Percentiles rank a stretch among this genome's conserved stretches.
phyloP scores from a whole-genome alignment of 1,140 invertebrate genomes.

The Calosoma granatense region DNA sequence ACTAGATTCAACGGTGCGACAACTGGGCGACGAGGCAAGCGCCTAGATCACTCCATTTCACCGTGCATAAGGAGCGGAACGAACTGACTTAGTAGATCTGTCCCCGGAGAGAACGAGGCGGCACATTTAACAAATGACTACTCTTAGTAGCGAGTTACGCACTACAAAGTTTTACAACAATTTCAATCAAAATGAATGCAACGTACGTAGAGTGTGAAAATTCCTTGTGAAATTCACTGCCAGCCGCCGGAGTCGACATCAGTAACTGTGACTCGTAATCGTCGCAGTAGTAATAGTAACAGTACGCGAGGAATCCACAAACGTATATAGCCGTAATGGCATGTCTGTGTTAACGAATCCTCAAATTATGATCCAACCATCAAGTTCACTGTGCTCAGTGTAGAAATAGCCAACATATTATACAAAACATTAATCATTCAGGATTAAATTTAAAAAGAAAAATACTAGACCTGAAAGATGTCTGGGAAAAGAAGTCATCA shows the following conservation, averaged over 20 bases:
- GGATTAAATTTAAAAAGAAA: too few relatives aligned
- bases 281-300: too few relatives aligned
- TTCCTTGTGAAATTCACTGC: background rate
- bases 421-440: too few relatives aligned
- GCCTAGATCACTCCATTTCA: background rate
- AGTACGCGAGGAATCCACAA: background rate
- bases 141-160: background rate
- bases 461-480: too few relatives aligned
- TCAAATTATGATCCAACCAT: too few relatives aligned
- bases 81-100: background rate
- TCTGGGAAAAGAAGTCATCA: too few relatives aligned
- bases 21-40: background rate
- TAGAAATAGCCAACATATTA: too few relatives aligned
- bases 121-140: conserved; percentile 9
- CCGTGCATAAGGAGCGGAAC: background rate
- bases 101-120: background rate
- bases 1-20: background rate
- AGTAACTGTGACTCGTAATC: too few relatives aligned
- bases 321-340: background rate
- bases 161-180: conserved; percentile 7
- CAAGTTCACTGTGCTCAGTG: too few relatives aligned
- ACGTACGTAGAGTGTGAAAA: background rate
- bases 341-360: background rate
- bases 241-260: too few relatives aligned
- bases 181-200: conserved; percentile 1